A percentile compares a stretch with the other conserved stretches of the same genome.
phyloP scores from a whole-genome alignment of 2,113 vertebrate genomes.

The Microtus montanus region DNA sequence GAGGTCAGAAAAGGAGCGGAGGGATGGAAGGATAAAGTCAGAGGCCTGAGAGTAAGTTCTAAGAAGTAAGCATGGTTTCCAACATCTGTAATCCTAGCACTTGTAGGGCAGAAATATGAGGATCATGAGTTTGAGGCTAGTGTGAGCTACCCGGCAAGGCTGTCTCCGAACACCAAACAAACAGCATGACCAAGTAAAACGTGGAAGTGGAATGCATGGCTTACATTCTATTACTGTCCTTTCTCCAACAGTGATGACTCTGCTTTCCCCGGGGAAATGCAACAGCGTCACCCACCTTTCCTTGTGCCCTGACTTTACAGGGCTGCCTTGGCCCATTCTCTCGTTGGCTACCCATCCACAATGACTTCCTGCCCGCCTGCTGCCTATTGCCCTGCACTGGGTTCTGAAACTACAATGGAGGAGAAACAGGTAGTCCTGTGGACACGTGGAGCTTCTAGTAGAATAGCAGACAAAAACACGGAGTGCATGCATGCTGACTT shows the following conservation, averaged over 20 bases:
- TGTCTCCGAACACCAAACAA: not conserved
- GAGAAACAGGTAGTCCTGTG: not conserved
- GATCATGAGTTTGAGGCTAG: not conserved
- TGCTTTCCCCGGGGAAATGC: not conserved
- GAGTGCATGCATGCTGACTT: rapidly evolving
- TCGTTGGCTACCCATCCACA: not conserved
- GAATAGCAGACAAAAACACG: not conserved
- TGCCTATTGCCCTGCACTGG: rapidly evolving
- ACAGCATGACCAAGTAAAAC: not conserved
- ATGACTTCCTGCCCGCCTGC: not conserved
- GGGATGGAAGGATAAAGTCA: not conserved
- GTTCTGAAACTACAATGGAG: not conserved
- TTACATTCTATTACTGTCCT: not conserved
- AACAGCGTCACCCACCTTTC: no score
- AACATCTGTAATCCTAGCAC: not conserved
- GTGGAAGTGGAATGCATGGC: not conserved
- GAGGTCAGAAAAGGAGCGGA: not conserved
- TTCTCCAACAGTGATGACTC: not conserved
- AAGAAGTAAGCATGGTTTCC: no score
- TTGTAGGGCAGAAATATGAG: not conserved
- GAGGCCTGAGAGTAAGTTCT: not conserved
- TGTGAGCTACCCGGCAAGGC: not conserved
- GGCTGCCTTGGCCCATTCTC: not conserved
- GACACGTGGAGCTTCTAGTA: rapidly evolving
- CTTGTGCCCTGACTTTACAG: not conserved